phyloP scores from a whole-genome alignment of 2,113 vertebrate genomes.

The Neoarius graeffei region DNA sequence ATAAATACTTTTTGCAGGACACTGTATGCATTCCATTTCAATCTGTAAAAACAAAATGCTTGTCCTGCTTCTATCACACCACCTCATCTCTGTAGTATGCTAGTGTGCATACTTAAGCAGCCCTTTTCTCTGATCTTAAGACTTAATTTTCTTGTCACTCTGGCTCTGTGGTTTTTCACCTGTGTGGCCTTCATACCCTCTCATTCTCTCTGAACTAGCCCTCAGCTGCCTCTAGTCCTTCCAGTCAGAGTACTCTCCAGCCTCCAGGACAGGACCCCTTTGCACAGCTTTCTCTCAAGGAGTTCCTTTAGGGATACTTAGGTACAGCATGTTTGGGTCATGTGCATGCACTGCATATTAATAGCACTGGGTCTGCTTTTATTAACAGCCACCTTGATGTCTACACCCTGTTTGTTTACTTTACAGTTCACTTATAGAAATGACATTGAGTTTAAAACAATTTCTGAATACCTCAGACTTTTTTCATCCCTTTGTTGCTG shows the following conservation, averaged over 20 bases:
- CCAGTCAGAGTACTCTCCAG: slow-evolving; percentile 92
- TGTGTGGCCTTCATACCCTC: slow-evolving; percentile 75
- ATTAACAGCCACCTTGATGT: neutral
- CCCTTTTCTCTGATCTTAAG: slow-evolving; percentile 13
- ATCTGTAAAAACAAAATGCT: slow-evolving; percentile 39
- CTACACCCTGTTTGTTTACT: neutral
- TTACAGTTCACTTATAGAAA: neutral
- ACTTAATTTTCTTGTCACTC: slow-evolving; percentile 29
- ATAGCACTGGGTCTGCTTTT: slow-evolving; percentile 28
- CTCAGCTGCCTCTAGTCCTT: slow-evolving; percentile 88
- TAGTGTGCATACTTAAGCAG: slow-evolving; percentile 7
- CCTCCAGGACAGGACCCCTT: slow-evolving; percentile 88
- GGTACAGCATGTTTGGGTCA: slow-evolving; percentile 78
- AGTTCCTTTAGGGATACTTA: slow-evolving; percentile 92
- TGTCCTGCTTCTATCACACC: slow-evolving; percentile 34
- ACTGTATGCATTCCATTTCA: slow-evolving; percentile 29
- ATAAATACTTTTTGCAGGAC: no score
- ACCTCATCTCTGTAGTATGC: slow-evolving; percentile 39
- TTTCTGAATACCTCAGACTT: neutral
- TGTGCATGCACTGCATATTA: slow-evolving; percentile 56
- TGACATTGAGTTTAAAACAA: neutral
- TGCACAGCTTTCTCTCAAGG: slow-evolving; percentile 91
- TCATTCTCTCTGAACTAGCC: slow-evolving; percentile 85
- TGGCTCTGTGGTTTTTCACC: slow-evolving; percentile 56
- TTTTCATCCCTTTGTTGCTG: neutral